phyloP scores from a whole-genome alignment of 2,113 vertebrate species.

The Pelvicachromis taeniatus region DNA sequence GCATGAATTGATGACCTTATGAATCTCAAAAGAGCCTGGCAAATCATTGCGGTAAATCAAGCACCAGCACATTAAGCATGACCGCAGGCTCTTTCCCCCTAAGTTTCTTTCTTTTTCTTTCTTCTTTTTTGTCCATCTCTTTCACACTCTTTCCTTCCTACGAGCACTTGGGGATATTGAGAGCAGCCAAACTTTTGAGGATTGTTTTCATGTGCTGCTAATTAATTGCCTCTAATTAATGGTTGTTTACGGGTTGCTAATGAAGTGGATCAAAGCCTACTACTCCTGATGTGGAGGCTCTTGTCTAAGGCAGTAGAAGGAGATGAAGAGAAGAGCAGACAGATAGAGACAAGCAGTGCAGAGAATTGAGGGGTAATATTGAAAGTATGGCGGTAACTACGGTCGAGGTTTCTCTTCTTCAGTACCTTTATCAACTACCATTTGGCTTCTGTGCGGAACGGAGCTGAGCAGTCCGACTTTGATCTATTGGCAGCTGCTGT shows the following conservation, averaged over 20 bases:
- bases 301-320: neutral
- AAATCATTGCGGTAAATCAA: constrained; percentile 60
- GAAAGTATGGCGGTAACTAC: neutral
- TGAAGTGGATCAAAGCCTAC: constrained; percentile 55
- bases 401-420: neutral
- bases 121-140: constrained; percentile 2
- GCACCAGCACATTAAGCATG: constrained; percentile 51
- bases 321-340: neutral
- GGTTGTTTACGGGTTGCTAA: constrained; percentile 57
- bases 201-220: constrained; percentile 52
- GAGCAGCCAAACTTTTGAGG: constrained; percentile 6
- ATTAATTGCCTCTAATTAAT: constrained; percentile 59
- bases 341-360: neutral
- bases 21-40: constrained; percentile 55
- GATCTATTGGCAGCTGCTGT: constrained; percentile 18
- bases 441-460: constrained; percentile 28
- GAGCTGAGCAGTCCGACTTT: constrained; percentile 19
- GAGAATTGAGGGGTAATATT: neutral
- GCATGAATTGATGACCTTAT: constrained; percentile 66
- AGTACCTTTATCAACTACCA: constrained; percentile 30
- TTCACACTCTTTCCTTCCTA: neutral
- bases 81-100: constrained; percentile 33
- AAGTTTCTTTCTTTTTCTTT: neutral
- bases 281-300: constrained; percentile 23
- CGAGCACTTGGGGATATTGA: constrained; percentile 14